phyloP scores from a whole-genome alignment of 2,113 vertebrate genomes.

The Scophthalmus maximus region DNA sequence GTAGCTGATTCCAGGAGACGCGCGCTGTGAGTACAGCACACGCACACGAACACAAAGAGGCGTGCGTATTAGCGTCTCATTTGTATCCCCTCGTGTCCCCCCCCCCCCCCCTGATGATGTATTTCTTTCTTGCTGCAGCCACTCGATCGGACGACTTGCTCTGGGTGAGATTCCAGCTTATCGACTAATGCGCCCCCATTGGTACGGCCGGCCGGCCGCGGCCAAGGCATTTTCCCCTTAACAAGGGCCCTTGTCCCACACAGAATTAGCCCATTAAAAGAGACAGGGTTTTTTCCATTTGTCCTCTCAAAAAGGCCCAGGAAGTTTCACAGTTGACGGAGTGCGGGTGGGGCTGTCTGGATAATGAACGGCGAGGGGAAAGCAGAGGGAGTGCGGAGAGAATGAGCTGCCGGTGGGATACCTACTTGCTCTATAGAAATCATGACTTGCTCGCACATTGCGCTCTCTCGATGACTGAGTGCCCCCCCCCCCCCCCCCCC shows the following conservation, averaged over 20 bases:
- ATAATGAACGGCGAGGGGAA: conserved; percentile 70
- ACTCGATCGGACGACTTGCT: conserved; percentile 44
- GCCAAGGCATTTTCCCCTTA: conserved; percentile 42
- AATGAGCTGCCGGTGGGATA: conserved; percentile 72
- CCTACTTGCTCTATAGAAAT: conserved; percentile 74
- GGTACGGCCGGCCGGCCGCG: conserved; percentile 39
- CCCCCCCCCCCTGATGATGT: conserved; percentile 38
- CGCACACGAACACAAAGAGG: conserved; percentile 32
- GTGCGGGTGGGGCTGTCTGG: conserved; percentile 51
- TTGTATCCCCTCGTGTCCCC: conserved; percentile 10
- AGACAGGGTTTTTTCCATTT: conserved; percentile 66
- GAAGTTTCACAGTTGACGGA: conserved; percentile 68
- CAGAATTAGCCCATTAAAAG: conserved; percentile 72
- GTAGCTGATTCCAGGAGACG: conserved; percentile 58
- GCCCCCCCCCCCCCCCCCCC: conserved; percentile 38
- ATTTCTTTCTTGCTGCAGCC: conserved; percentile 25
- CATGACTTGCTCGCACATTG: conserved; percentile 81
- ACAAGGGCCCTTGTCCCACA: conserved; percentile 59
- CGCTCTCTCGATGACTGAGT: conserved; percentile 77
- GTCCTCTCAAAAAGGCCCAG: conserved; percentile 60
- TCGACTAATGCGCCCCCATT: conserved; percentile 61
- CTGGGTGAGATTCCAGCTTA: conserved; percentile 59
- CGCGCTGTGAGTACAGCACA: conserved; percentile 46
- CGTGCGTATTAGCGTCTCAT: conserved; percentile 24
- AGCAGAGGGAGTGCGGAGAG: conserved; percentile 45